A percentile compares a stretch with the other conserved stretches of the same genome.
These are phyloP conservation scores for Carassius carassius DNA, from an alignment of 2,113 vertebrate species.

Conservation along the genomic window DNA sequence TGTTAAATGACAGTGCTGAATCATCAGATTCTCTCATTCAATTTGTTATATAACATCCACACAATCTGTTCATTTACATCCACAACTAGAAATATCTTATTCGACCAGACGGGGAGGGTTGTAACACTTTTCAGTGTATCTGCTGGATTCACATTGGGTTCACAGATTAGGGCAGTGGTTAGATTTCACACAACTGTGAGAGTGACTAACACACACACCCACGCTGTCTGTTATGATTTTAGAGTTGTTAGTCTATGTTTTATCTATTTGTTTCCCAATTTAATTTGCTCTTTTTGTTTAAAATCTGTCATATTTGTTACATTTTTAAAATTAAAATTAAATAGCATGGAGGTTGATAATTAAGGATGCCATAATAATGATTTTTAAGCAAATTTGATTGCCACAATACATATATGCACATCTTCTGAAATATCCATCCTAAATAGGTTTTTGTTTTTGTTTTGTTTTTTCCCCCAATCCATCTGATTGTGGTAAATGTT, in stretches of 20 bases:
- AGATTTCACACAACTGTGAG: conserved; percentile 11
- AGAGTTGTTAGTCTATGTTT: not conserved
- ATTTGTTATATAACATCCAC: conserved; percentile 7
- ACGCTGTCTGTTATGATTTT: conserved; percentile 12
- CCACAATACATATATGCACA: not conserved
- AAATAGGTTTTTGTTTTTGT: too few relatives aligned
- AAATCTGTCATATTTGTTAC: not conserved
- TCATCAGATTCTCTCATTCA: conserved; percentile 2
- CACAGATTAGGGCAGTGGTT: not conserved
- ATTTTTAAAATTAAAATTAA: too few relatives aligned
- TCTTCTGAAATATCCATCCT: not conserved
- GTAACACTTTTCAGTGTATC: conserved; percentile 8
- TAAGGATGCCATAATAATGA: too few relatives aligned
- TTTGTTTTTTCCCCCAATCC: too few relatives aligned
- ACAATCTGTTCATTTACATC: conserved; percentile 21
- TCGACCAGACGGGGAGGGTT: not conserved
- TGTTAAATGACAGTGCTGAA: not conserved
- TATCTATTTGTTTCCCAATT: not conserved
- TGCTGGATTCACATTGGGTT: not conserved
- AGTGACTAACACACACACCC: conserved; percentile 14
- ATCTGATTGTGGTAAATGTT: too few relatives aligned
- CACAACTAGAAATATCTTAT: conserved; percentile 13
- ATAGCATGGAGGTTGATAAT: too few relatives aligned
- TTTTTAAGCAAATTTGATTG: not conserved
- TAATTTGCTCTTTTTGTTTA: not conserved